Conservation (phyloP, 1,140 invertebrate genomes). For the Mya arenaria region DNA sequence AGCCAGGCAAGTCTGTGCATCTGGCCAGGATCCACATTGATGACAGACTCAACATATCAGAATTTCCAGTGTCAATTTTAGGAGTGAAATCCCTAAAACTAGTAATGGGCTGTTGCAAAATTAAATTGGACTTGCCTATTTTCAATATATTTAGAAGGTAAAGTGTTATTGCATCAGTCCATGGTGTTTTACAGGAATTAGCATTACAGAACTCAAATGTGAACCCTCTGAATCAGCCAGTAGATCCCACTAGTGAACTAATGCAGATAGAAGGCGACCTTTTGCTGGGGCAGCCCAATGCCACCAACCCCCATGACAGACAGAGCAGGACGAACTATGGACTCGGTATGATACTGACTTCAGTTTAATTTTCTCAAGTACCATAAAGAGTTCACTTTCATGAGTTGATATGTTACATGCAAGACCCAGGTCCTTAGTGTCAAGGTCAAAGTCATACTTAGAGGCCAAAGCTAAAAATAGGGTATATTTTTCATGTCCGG, state of each 20-base stretch:
- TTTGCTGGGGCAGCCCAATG: background rate
- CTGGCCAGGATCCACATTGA: too few relatives aligned
- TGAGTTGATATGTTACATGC: background rate
- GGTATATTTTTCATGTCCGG: background rate
- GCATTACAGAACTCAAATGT: background rate
- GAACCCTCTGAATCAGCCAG: background rate
- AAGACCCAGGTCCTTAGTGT: background rate
- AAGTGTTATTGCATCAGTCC: background rate
- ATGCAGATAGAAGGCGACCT: background rate
- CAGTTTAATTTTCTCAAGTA: conserved; percentile 12
- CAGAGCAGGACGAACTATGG: background rate
- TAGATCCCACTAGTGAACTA: background rate
- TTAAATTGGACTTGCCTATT: background rate
- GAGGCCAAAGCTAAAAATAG: background rate
- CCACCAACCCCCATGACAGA: background rate
- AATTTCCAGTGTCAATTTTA: too few relatives aligned
- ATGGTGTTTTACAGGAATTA: background rate
- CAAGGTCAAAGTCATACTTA: background rate
- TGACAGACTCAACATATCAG: too few relatives aligned
- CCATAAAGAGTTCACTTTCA: background rate
- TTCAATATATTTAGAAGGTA: background rate
- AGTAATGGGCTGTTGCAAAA: background rate
- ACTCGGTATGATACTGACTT: conserved; percentile 10
- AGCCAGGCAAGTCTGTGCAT: too few relatives aligned
- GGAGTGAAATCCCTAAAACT: background rate